Evolutionary conservation across 1,140 invertebrate species (phyloP), one percentile per base, ranked within the genome.

Genomic region (Euura saliciscinereae): DNA sequence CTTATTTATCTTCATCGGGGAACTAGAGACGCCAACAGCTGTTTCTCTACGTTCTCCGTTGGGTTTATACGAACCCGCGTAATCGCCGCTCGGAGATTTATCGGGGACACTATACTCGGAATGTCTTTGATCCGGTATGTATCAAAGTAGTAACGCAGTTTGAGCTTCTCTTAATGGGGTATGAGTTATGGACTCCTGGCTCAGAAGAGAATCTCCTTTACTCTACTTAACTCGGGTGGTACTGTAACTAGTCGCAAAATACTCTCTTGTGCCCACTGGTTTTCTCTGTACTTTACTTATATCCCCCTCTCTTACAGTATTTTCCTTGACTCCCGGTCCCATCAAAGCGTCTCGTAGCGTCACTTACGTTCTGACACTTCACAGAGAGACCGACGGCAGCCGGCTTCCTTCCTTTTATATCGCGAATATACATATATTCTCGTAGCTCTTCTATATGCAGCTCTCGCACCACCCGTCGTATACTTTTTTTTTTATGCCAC

Each of bases 91-190:
- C 68, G 6, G 70, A 80, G 79, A 81, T 81, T 81, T 81, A 80
- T 81, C 81, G 79, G 71, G 79, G 77, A 68, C 76, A 79, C 70
- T 74, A 67, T 75, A 64, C 74, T 69, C 71, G 82, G 83, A 83
- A 85, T 85, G 82, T 79, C 84, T 85, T 85, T 85, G 84, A 85
- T 84, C 28, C 28, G 82, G 79, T 73, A 67, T 82, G 78, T 85
- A 85, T 85, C 83, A 85, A 85, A 85, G 83, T 80, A 76, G 73
- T 72, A 71, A 75, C 69, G 71, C 80, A 79, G 81, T 83, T 80
- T 75, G 77, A 79, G 79, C 77, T 78, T 59, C 78, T 78, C 83
- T 83, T 85, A 85, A 85, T 85, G 83, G 83, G 79, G 78, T 83
- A 85, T 84, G 83, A 85, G 81, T 85, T 85, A 85, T 83, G 80